A percentile compares a stretch with the other conserved stretches of the same genome.
These are phyloP conservation scores for Hirundichthys speculiger DNA, from an alignment of 2,113 vertebrate species.

Conservation along the genomic window DNA sequence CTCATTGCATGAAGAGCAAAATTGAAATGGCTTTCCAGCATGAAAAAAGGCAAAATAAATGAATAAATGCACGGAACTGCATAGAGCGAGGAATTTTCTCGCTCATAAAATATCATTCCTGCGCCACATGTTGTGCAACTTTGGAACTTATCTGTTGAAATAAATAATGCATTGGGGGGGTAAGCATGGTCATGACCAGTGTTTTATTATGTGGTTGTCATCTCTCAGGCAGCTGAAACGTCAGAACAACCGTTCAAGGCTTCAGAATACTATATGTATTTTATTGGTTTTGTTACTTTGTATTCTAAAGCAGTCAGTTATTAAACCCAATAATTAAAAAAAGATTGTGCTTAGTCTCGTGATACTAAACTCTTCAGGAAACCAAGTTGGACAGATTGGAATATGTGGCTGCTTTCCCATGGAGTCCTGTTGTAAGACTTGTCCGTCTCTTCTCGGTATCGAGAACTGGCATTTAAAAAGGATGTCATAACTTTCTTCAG, in stretches of 20 bases:
- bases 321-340: neutral
- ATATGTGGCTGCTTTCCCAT: slow-evolving; percentile 1
- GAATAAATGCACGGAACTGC: too few species aligned
- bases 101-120: too few species aligned
- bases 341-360: neutral
- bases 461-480: too few species aligned
- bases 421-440: neutral
- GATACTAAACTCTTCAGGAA: neutral
- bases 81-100: too few species aligned
- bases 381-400: slow-evolving; percentile 9
- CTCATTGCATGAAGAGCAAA: too few species aligned
- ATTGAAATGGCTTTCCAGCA: too few species aligned
- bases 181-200: slow-evolving; percentile 8
- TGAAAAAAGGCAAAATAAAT: too few species aligned
- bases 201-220: slow-evolving; percentile 24
- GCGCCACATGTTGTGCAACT: slow-evolving; percentile 10
- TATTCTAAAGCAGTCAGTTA: neutral
- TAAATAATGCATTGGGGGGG: slow-evolving; percentile 18
- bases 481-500: too few species aligned
- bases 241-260: neutral
- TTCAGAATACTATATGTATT: neutral
- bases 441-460: too few species aligned
- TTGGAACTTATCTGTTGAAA: slow-evolving; percentile 27
- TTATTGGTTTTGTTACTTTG: neutral
- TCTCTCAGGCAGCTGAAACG: neutral